Evolutionary conservation across 2,797 vertebrate species (phyloP), one percentile per base, ranked within the genome.

Genomic region (Numenius phaeopus): DNA sequence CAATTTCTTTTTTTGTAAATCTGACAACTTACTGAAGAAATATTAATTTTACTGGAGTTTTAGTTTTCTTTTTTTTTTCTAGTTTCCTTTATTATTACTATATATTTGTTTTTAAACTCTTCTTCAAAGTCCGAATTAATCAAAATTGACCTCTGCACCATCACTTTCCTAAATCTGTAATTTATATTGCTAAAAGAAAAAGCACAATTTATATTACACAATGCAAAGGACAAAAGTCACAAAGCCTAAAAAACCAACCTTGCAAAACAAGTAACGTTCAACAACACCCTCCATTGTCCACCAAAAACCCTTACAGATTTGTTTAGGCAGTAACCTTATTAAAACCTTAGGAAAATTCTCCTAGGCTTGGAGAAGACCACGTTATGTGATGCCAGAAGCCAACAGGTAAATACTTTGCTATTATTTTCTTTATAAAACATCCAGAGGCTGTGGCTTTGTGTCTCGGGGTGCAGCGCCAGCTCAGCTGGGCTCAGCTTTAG

Each of bases 1-100:
- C 20, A 97, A 94, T 95, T 95, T 42, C 94, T 96, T 98, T 98
- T 98, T 98, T 87, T 88, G 70, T 39, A 75, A 94, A 80, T 83
- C 34, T 85, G 46, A 80, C 54, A 59, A 27, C 84, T 58, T 59
- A 66, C 40, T 73, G 75, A 95, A 95, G 62, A 96, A 97, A 89
- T 46, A 84, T 93, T 92, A n/a, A 94, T 97, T 98, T 97, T 95
- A 97, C 93, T 55, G 19, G 59, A 82, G 32, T 90, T 39, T 62
- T 18, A 46, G 7, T 23, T 67, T 72, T 29, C 17, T n/a, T 40
- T 4, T 27, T 49, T 47, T 67, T 42, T 65, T 19, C 3, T 8
- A 24, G 27, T 57, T 64, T 50, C 15, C 5, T 7, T 71, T 85
- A 64, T 44, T 71, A 22, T 23, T 44, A 29, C 52, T 54, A 50